Evolutionary conservation across 1,140 invertebrate species (phyloP).

Genomic region (Saxidomus purpurata): DNA sequence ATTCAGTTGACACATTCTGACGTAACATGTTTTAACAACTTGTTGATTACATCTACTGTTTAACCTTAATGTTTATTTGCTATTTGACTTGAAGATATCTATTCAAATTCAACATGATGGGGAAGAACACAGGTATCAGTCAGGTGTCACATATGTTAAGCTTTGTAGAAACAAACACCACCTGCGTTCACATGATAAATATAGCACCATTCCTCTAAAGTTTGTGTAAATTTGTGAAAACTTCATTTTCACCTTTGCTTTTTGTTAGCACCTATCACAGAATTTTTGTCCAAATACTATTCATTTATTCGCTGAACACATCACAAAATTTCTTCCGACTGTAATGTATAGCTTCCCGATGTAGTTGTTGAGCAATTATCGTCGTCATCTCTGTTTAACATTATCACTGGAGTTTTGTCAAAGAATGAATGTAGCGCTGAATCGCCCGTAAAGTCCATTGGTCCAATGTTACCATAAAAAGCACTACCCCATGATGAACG

Average conservation of each 20-base stretch:
- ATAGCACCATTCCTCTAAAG: neutral
- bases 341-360: slow-evolving; percentile 61
- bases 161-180: too few species aligned
- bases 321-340: slow-evolving; percentile 64
- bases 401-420: slow-evolving; percentile 50
- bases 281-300: neutral
- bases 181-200: neutral
- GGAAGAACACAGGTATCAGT: neutral
- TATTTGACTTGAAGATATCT: too few species aligned
- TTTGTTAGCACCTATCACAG: slow-evolving; percentile 25
- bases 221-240: slow-evolving; percentile 14
- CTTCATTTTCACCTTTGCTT: neutral
- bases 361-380: slow-evolving; percentile 67
- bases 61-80: neutral
- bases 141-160: neutral
- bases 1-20: slow-evolving; percentile 22
- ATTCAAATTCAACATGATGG: neutral
- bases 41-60: neutral
- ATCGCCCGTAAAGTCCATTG: slow-evolving; percentile 62
- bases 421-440: slow-evolving; percentile 63
- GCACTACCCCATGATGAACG: slow-evolving; percentile 43
- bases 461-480: slow-evolving; percentile 4
- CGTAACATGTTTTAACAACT: neutral
- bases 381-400: slow-evolving; percentile 53
- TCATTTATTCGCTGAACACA: neutral